Evolutionary conservation across 2,113 vertebrate species (phyloP).

Genomic region (Actenoides hombroni): DNA sequence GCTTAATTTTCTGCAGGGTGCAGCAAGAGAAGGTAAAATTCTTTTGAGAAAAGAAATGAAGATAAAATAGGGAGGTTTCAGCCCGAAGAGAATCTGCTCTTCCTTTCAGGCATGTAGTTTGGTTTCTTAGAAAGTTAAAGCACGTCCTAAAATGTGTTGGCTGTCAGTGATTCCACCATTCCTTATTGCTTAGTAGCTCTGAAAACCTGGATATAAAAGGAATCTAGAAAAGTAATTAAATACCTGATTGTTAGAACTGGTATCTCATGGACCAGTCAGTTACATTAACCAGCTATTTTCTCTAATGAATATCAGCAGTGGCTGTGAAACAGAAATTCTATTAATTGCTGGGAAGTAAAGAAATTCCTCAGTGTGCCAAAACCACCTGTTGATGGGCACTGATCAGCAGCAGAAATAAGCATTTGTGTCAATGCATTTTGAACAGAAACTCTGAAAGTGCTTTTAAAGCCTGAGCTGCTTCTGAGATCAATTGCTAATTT

Average conservation of each 20-base stretch:
- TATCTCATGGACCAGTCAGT: background rate
- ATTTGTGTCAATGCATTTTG: background rate
- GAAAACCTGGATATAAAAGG: background rate
- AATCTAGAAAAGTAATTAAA: background rate
- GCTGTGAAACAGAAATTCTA: background rate
- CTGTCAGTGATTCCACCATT: background rate
- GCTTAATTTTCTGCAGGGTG: conserved; percentile 1
- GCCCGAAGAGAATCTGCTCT: background rate
- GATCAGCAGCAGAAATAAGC: background rate
- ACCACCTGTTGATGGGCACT: background rate
- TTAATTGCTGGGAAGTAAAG: background rate
- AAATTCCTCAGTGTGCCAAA: background rate
- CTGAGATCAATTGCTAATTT: background rate
- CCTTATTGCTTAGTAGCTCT: background rate
- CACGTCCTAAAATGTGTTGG: background rate
- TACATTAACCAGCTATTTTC: background rate
- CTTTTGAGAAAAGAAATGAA: background rate
- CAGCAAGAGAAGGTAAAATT: background rate
- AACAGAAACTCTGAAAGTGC: background rate
- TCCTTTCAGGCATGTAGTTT: background rate
- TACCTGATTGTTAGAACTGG: background rate
- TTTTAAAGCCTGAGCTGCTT: background rate
- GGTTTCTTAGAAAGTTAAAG: background rate
- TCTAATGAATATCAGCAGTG: background rate
- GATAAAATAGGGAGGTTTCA: background rate